Evolutionary conservation across 2,113 vertebrate genomes (phyloP).

Genomic region (Dendropsophus ebraccatus): DNA sequence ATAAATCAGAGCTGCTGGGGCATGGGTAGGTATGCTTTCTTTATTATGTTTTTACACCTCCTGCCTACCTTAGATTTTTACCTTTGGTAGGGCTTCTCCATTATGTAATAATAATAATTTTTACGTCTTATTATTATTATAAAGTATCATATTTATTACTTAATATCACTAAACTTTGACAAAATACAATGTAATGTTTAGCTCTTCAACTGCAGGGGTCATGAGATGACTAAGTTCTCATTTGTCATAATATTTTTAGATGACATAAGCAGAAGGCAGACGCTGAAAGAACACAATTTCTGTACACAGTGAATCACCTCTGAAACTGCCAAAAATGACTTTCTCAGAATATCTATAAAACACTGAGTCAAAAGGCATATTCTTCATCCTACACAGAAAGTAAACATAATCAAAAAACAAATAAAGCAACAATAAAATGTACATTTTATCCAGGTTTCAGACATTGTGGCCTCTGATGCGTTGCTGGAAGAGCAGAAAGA

Average conservation of each 20-base stretch:
- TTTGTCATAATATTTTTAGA: conserved; percentile 14
- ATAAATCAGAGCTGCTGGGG: too few species aligned
- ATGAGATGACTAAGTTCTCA: conserved; percentile 29
- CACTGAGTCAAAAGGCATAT: conserved; percentile 8
- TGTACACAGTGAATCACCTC: not conserved
- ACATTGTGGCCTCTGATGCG: too few species aligned
- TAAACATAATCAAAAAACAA: not conserved
- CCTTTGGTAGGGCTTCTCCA: too few species aligned
- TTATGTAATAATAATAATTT: too few species aligned
- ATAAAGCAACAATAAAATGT: not conserved
- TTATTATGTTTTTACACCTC: too few species aligned
- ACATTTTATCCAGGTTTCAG: not conserved
- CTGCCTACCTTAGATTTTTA: too few species aligned
- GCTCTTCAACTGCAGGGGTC: conserved; percentile 30
- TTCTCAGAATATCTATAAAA: conserved; percentile 19
- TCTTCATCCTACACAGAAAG: conserved; percentile 4
- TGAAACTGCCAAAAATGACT: not conserved
- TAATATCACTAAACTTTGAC: not conserved
- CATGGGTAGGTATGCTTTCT: too few species aligned
- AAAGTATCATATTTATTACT: not conserved
- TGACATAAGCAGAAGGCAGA: conserved; percentile 4
- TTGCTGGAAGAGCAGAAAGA: too few species aligned
- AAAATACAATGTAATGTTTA: conserved; percentile 7
- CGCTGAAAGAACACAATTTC: not conserved
- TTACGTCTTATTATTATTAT: not conserved